Evolutionary conservation across 1,140 invertebrate genomes (phyloP).

Genomic region (Cydia fagiglandana): DNA sequence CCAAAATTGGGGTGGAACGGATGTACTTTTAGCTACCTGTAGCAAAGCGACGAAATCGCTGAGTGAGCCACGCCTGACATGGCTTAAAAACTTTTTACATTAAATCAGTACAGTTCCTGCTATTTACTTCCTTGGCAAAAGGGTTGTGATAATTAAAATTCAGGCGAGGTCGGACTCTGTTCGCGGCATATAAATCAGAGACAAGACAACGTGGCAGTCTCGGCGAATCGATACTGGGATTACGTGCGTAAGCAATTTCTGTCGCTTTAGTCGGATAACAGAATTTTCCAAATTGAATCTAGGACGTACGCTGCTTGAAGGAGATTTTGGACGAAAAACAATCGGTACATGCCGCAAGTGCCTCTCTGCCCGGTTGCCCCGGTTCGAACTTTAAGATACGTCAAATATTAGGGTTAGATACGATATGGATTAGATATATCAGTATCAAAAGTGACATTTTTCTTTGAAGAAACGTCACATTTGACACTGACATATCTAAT

Average conservation of each 20-base stretch:
- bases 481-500: too few relatives aligned
- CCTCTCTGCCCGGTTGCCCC: too few relatives aligned
- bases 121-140: conserved; percentile 24
- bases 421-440: too few relatives aligned
- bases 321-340: conserved; percentile 16
- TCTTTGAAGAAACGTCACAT: too few relatives aligned
- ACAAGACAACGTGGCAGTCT: conserved; percentile 34
- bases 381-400: too few relatives aligned
- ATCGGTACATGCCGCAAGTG: background rate
- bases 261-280: conserved; percentile 22
- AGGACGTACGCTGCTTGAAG: conserved; percentile 2
- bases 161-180: conserved; percentile 47
- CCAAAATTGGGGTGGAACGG: too few relatives aligned
- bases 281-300: conserved; percentile 30
- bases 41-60: too few relatives aligned
- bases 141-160: conserved; percentile 59
- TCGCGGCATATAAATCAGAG: conserved; percentile 55
- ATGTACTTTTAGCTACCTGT: too few relatives aligned
- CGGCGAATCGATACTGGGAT: conserved; percentile 25
- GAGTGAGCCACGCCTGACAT: too few relatives aligned
- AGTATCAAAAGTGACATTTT: too few relatives aligned
- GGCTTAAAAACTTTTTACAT: background rate
- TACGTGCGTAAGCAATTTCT: conserved; percentile 30
- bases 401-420: too few relatives aligned
- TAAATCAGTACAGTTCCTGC: background rate